A percentile compares a stretch with the other conserved stretches of the same genome.
These are phyloP conservation scores for Apodemus sylvaticus DNA, from an alignment of 2,113 vertebrate genomes.

Conservation along the genomic window DNA sequence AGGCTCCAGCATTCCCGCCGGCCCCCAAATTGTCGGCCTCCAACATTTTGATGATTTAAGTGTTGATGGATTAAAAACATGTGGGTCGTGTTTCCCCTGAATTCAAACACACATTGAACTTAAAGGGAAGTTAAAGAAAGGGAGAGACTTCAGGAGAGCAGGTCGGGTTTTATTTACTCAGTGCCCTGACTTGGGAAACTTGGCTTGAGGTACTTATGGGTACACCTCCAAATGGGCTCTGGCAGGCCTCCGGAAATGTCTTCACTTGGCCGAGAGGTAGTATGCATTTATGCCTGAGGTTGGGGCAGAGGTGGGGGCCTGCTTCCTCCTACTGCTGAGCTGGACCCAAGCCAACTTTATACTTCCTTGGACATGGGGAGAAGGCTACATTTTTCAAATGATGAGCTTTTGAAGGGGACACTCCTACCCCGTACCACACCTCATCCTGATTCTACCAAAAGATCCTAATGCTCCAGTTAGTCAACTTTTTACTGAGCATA, in stretches of 20 bases:
- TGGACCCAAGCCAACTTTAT: constrained; percentile 73
- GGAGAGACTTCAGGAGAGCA: neutral
- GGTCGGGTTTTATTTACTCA: neutral
- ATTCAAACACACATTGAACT: constrained; percentile 45
- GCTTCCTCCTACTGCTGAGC: constrained; percentile 46
- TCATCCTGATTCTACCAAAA: neutral
- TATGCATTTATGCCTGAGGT: constrained; percentile 6
- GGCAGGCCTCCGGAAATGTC: neutral
- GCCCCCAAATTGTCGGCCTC: constrained; percentile 19
- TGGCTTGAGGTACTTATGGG: neutral
- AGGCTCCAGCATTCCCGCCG: neutral
- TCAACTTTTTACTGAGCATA: fast-evolving
- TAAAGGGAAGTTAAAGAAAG: constrained; percentile 38
- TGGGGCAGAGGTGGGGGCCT: neutral
- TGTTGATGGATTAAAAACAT: constrained; percentile 66
- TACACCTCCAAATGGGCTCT: neutral
- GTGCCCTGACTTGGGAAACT: neutral
- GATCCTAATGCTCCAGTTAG: fast-evolving
- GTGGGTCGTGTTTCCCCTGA: constrained; percentile 52
- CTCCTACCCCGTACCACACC: neutral
- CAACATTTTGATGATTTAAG: constrained; percentile 69
- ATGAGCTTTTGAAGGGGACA: constrained; percentile 16
- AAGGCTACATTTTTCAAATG: constrained; percentile 56
- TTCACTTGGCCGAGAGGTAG: constrained; percentile 55
- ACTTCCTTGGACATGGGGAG: constrained; percentile 62